Evolutionary conservation across 2,888 invertebrate genomes (phyloP), one percentile per base, ranked within the genome.

Genomic region (Rhimphoctona megacephalus): DNA sequence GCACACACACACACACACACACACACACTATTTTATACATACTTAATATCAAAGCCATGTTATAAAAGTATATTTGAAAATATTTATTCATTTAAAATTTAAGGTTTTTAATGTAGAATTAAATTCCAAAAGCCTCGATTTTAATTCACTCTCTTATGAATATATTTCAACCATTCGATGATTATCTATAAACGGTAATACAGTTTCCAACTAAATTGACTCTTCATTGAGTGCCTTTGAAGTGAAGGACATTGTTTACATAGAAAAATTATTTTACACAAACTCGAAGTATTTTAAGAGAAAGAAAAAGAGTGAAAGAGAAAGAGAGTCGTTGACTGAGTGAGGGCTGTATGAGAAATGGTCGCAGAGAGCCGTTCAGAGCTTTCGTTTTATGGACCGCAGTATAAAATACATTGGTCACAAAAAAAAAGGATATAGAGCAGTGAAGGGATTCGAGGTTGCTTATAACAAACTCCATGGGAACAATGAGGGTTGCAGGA

Each of bases 401-500:
- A 19, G 66, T 43, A 25, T 57, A 80, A 80, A 83, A 76, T 72
- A 69, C 57, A 76, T 61, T 73, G 74, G 43, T 69, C 76, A 64
- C n/a, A 67, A 36, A 14, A 64, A 25, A 64, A 57, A 54, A 69
- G 74, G 74, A 46, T 43, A 76, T 64, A 22, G 64, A 22, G 46
- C 49, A 52, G 64, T n/a, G 66, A 52, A 39, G 52, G 69, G 57
- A 69, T 74, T 78, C 43, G 49, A 46, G 54, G 72, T 52, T 67
- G 77, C 49, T 69, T 81, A 81, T 74, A 74, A 46, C 81, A 39
- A 43, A 64, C 46, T 54, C n/a, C 54, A 85, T 78, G 66, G 78
- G 25, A 17, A 52, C 22, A 52, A 76, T 43, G 67, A 17, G 19
- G 39, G n/a, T 22, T 49, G 11, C 30, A 4, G 9, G 22, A 22